Evolutionary conservation across 2,113 vertebrate species (phyloP).

Genomic region (Marmota flaviventris): DNA sequence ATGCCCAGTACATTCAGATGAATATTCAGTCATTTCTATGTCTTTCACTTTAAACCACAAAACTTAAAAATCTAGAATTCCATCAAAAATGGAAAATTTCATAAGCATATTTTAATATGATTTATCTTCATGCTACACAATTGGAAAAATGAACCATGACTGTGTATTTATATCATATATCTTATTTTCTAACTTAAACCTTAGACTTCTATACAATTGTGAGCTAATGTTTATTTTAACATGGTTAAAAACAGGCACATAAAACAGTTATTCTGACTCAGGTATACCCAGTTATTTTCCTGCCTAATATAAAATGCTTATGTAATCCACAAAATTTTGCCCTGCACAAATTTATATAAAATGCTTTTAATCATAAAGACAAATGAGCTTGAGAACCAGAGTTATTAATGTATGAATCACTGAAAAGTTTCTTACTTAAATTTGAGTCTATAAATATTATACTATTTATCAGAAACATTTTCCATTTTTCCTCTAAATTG

Average conservation of each 20-base stretch:
- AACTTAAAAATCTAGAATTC: slow-evolving; percentile 37
- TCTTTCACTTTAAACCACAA: not conserved
- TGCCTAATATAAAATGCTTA: slow-evolving; percentile 2
- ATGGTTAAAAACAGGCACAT: not conserved
- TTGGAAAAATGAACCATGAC: not conserved
- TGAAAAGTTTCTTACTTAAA: slow-evolving; percentile 15
- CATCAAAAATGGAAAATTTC: not conserved
- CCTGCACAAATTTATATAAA: not conserved
- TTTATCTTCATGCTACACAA: not conserved
- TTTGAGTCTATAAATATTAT: slow-evolving; percentile 19
- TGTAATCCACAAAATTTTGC: slow-evolving; percentile 5
- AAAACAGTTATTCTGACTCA: not conserved
- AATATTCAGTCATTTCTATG: not conserved
- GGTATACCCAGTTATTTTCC: not conserved
- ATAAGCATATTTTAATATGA: not conserved
- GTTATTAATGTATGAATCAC: not conserved
- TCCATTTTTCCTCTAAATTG: slow-evolving; percentile 2
- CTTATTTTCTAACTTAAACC: not conserved
- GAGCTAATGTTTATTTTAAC: slow-evolving; percentile 45
- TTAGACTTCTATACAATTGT: not conserved
- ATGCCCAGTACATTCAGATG: not conserved
- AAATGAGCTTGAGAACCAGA: not conserved
- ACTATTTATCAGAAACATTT: slow-evolving; percentile 6
- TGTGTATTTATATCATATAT: not conserved
- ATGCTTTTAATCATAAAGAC: slow-evolving; percentile 39